Base-by-base conservation (phyloP, 2,797 vertebrate genomes). In the Parotocinclus haroldoi region DNA sequence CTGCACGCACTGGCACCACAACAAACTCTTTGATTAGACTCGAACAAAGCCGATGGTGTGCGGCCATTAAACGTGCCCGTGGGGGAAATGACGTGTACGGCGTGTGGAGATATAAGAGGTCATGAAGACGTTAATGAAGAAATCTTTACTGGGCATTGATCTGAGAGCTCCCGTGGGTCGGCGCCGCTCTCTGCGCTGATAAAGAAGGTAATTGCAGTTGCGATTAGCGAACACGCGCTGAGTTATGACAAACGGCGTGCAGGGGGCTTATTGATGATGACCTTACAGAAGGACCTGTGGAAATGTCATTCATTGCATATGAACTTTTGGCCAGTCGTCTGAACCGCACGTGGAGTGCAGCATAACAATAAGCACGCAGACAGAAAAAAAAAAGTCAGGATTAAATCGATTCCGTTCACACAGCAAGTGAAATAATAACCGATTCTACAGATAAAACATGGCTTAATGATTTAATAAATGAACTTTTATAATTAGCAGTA, bases 81-180 rank as follows among this genome's bases (percentile, higher is more conserved):
- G 7, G 60, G 7, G 9, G 19, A 50, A 61, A 59, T 61, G 62
- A 38, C 55, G 49, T 14, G 61, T 70, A 75, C 39, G 70, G 72
- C 55, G 40, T 49, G 38, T 64, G 71, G 68, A 57, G 54, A 76
- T 45, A 72, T 71, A 54, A 16, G 44, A 77, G 76, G 71, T 79
- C 79, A 71, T 70, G 73, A 67, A 77, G 71, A 59, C 63, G 71
- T 68, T 84, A 85, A 87, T 82, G 76, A 86, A 83, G 76, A 80
- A 80, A 83, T 85, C 87, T 83, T 86, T 87, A 63, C 40, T 80
- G 71, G 79, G 76, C 81, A 87, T 80, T 84, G 86, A 88, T 89
- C 87, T 82, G 85, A 88, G 79, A 74, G 73, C 80, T 86, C 86
- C 82, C 81, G 76, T 55, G 59, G 80, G 84, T 77, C 76, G 66